A percentile compares a stretch with the other conserved stretches of the same genome.
phyloP scores from a whole-genome alignment of 2,797 vertebrate species.

The Platyrinchus mystaceus region DNA sequence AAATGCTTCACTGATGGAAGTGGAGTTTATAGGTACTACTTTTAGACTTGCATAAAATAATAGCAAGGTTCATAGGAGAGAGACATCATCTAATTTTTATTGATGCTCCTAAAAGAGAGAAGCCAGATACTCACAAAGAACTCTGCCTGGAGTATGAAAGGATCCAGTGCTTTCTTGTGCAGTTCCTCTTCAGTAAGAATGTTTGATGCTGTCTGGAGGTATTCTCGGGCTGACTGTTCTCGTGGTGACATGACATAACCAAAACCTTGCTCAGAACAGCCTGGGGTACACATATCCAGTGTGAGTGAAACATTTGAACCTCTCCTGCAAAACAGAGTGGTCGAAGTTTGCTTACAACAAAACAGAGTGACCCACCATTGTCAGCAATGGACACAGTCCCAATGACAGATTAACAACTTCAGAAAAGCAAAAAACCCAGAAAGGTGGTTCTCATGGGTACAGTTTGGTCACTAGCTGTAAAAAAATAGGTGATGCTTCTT shows the following conservation, averaged over 20 bases:
- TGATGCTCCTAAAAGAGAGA: neutral
- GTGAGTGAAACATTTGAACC: slow-evolving; percentile 98
- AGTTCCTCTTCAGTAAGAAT: slow-evolving; percentile 86
- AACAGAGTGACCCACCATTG: neutral
- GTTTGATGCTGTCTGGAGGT: slow-evolving; percentile 89
- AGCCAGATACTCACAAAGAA: slow-evolving; percentile 88
- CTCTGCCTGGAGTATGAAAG: slow-evolving; percentile 91
- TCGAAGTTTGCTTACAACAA: neutral
- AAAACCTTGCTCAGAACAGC: slow-evolving; percentile 91
- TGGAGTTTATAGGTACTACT: neutral
- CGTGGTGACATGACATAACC: slow-evolving; percentile 92
- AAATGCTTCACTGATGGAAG: neutral
- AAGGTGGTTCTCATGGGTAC: neutral
- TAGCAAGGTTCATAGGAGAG: neutral
- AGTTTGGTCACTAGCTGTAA: neutral
- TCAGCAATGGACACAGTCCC: neutral
- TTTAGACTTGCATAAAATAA: neutral
- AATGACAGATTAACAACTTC: neutral
- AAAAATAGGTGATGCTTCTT: neutral
- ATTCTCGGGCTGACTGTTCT: slow-evolving; percentile 90
- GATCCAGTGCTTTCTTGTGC: slow-evolving; percentile 90
- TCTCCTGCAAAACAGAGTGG: slow-evolving; percentile 78
- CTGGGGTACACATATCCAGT: slow-evolving; percentile 96
- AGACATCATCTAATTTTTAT: neutral
- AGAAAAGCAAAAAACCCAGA: neutral